phyloP scores from a whole-genome alignment of 2,113 vertebrate species.

The Apus apus region DNA sequence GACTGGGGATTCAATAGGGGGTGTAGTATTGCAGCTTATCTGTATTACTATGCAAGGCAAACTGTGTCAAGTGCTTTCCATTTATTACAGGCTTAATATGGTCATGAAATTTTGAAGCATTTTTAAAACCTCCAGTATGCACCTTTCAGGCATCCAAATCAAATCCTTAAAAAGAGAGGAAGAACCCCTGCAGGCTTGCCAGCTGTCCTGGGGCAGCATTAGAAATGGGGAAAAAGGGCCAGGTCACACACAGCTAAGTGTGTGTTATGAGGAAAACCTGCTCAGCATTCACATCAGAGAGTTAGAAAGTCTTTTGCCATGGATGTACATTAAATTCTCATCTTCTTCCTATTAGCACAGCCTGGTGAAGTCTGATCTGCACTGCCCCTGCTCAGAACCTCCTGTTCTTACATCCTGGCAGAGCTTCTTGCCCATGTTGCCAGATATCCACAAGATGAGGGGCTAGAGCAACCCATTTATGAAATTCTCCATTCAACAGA shows the following conservation, averaged over 20 bases:
- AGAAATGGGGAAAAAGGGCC: not conserved
- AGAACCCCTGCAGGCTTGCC: not conserved
- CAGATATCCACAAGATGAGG: not conserved
- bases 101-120: not conserved
- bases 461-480: not conserved
- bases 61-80: not conserved
- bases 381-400: not conserved
- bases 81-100: not conserved
- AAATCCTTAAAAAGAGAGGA: not conserved
- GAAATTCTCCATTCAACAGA: not conserved
- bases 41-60: fast-evolving
- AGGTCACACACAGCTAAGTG: not conserved
- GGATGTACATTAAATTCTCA: not conserved
- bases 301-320: not conserved
- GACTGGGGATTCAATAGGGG: not conserved
- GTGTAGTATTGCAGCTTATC: not conserved
- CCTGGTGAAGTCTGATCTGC: not conserved
- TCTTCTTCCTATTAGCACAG: fast-evolving
- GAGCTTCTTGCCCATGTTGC: not conserved
- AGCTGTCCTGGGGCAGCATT: not conserved
- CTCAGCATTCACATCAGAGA: not conserved
- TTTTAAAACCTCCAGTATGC: not conserved
- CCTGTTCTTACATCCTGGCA: not conserved
- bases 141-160: not conserved
- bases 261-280: not conserved